Conservation (phyloP, 2,888 invertebrate species). For the Acrobasis consociella region DNA sequence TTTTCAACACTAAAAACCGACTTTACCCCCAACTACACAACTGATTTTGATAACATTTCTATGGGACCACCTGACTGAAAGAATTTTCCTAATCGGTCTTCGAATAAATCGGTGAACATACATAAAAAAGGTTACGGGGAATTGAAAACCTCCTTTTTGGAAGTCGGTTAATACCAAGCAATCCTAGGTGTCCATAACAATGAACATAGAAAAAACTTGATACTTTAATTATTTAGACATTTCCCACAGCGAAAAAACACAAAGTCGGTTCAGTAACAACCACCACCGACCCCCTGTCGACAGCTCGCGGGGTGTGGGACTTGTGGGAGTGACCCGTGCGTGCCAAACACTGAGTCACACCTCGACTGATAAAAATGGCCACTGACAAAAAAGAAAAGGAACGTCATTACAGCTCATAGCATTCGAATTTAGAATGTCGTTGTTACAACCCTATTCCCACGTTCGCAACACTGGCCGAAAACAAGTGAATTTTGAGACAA, state of each 20-base stretch:
- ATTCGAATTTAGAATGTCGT: neutral
- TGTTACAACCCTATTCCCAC: constrained; percentile 14
- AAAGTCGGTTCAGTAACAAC: neutral
- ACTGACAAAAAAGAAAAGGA: neutral
- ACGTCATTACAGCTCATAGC: neutral
- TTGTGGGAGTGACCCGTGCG: constrained; percentile 9
- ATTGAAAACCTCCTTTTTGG: too few species aligned
- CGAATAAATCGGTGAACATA: too few species aligned
- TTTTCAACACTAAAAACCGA: too few species aligned
- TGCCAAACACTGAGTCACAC: constrained; percentile 11
- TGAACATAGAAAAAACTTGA: neutral
- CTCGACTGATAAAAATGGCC: neutral
- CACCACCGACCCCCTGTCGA: constrained; percentile 9
- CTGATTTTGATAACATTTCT: too few species aligned
- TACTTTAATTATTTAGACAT: neutral
- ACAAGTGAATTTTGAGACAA: constrained; percentile 21
- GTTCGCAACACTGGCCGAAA: constrained; percentile 18
- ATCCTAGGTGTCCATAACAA: neutral
- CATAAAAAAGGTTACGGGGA: too few species aligned
- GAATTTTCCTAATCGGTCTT: too few species aligned
- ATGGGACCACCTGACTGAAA: too few species aligned
- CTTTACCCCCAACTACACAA: too few species aligned
- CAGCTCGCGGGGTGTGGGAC: constrained; percentile 6
- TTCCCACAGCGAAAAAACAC: constrained; percentile 5
- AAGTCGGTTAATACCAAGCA: too few species aligned